Percentiles rank a stretch among this genome's conserved stretches.
Evolutionary conservation across 2,113 vertebrate species (phyloP).

Genomic region (Oenanthe melanoleuca): DNA sequence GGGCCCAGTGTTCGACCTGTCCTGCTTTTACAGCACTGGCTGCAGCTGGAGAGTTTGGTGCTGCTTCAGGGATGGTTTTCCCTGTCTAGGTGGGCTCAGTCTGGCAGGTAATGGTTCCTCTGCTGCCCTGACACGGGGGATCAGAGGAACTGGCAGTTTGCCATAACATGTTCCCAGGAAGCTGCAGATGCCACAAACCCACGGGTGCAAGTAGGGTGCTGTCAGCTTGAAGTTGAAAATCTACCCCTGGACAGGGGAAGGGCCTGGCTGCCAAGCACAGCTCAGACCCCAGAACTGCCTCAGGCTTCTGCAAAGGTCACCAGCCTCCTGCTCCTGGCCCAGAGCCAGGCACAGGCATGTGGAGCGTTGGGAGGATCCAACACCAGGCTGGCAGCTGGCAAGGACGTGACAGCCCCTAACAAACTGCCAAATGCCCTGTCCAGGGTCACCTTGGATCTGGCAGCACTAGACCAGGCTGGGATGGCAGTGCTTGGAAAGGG

Average conservation of each 20-base stretch:
- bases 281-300: neutral
- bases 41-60: neutral
- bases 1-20: neutral
- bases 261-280: neutral
- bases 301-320: neutral
- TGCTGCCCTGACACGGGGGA: neutral
- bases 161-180: neutral
- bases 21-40: neutral
- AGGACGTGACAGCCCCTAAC: neutral
- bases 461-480: neutral
- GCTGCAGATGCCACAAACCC: neutral
- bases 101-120: neutral
- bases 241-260: neutral
- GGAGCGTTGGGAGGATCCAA: neutral
- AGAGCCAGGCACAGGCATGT: neutral
- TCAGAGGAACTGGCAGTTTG: neutral
- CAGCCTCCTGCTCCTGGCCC: neutral
- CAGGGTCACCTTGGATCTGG: neutral
- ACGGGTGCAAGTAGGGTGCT: fast-evolving
- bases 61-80: neutral
- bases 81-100: neutral
- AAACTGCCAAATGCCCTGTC: neutral
- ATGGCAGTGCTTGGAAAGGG: neutral
- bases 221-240: neutral
- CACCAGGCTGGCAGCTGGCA: neutral